A percentile compares a stretch with the other conserved stretches of the same genome.
Conservation (phyloP, 2,113 vertebrate species). For the Mirza zaza region DNA sequence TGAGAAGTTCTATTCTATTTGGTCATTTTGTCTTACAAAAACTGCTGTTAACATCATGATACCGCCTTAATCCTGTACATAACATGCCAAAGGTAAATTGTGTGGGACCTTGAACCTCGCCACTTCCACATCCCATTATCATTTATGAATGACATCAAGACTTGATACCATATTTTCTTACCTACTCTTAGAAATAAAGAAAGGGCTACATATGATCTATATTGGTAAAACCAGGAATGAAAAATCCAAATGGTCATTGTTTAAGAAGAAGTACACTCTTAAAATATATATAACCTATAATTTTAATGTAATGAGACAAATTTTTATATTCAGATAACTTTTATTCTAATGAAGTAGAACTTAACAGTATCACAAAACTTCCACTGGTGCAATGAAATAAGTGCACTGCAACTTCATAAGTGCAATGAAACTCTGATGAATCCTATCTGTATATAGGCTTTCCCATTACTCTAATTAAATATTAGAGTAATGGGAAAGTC, state of each 20-base stretch:
- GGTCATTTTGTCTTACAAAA: neutral
- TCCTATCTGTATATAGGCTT: neutral
- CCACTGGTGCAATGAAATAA: neutral
- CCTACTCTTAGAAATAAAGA: neutral
- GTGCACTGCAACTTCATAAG: neutral
- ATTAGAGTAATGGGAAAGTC: no score
- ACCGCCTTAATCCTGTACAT: neutral
- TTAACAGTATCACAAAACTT: neutral
- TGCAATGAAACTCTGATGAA: neutral
- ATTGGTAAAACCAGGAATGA: neutral
- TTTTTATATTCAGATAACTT: neutral
- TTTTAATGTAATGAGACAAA: conserved; percentile 1
- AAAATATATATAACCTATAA: neutral
- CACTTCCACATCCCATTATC: neutral
- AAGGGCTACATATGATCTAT: neutral
- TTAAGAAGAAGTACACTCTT: conserved; percentile 1
- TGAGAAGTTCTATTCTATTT: neutral
- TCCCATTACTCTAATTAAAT: neutral
- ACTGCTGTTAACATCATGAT: neutral
- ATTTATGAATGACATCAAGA: neutral
- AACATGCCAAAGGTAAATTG: neutral
- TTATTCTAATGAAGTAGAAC: neutral
- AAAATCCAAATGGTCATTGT: neutral
- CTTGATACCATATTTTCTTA: conserved; percentile 15
- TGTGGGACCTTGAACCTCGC: neutral